A percentile compares a stretch with the other conserved stretches of the same genome.
phyloP scores from a whole-genome alignment of 2,888 invertebrate species.

The Himalopsyche anomala region DNA sequence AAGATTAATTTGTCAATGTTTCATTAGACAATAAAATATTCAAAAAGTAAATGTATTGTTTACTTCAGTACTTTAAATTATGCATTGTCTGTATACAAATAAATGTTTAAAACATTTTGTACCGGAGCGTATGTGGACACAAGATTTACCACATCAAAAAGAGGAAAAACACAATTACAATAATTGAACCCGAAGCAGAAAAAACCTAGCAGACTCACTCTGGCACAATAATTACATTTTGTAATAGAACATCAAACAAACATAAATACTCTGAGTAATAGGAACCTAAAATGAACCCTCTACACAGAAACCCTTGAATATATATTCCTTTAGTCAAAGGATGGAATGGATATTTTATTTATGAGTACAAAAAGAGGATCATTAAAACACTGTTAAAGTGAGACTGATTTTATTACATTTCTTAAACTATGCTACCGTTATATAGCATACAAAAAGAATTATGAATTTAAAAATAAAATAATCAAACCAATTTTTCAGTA shows the following conservation, averaged over 20 bases:
- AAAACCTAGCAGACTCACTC: neutral
- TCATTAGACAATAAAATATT: too few species aligned
- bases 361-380: constrained; percentile 22
- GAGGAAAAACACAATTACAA: constrained; percentile 20
- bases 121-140: neutral
- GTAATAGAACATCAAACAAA: constrained; percentile 38
- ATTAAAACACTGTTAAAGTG: constrained; percentile 24
- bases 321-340: constrained; percentile 41
- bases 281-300: constrained; percentile 42
- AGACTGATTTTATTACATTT: constrained; percentile 10
- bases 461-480: neutral
- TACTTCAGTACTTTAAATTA: too few species aligned
- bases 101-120: neutral
- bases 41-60: too few species aligned
- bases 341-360: constrained; percentile 38
- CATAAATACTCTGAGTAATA: constrained; percentile 29
- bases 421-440: constrained; percentile 3
- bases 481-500: too few species aligned
- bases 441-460: neutral
- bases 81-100: neutral
- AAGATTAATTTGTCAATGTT: too few species aligned
- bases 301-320: constrained; percentile 42
- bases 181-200: neutral
- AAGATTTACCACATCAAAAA: constrained; percentile 36
- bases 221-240: constrained; percentile 35